phyloP scores from a whole-genome alignment of 2,113 vertebrate species.

The Oceanites oceanicus region DNA sequence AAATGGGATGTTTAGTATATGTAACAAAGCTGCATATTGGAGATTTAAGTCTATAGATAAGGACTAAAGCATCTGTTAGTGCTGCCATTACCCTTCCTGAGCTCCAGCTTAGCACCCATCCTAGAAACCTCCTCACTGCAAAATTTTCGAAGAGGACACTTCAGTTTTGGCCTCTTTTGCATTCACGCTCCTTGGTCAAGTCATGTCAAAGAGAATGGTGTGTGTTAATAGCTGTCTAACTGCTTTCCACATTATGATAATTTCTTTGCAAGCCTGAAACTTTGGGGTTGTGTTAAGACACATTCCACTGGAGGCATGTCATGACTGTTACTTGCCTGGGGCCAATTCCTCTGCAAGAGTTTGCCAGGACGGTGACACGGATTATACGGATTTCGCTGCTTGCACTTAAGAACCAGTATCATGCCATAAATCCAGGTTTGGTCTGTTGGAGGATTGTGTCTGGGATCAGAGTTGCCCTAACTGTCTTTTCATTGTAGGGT shows the following conservation, averaged over 20 bases:
- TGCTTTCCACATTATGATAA: neutral
- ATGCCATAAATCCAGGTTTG: neutral
- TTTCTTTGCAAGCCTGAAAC: neutral
- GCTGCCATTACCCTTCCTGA: neutral
- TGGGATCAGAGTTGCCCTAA: neutral
- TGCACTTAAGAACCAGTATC: neutral
- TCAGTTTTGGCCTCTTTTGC: neutral
- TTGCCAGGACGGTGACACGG: neutral
- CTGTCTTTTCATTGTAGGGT: neutral
- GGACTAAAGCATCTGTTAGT: neutral
- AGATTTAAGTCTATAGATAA: neutral
- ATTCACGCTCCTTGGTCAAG: neutral
- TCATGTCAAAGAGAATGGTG: neutral
- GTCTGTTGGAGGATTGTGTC: neutral
- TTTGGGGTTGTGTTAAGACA: neutral
- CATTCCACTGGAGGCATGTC: constrained; percentile 26
- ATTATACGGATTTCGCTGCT: neutral
- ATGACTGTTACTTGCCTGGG: constrained; percentile 28
- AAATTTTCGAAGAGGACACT: neutral
- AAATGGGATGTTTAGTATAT: neutral
- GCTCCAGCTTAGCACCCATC: neutral
- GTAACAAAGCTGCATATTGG: neutral
- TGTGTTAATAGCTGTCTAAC: neutral
- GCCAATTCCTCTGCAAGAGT: neutral
- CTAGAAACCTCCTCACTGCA: neutral